A percentile compares a stretch with the other conserved stretches of the same genome.
phyloP scores from a whole-genome alignment of 2,888 invertebrate species.

The Amblyjoppa proteus region DNA sequence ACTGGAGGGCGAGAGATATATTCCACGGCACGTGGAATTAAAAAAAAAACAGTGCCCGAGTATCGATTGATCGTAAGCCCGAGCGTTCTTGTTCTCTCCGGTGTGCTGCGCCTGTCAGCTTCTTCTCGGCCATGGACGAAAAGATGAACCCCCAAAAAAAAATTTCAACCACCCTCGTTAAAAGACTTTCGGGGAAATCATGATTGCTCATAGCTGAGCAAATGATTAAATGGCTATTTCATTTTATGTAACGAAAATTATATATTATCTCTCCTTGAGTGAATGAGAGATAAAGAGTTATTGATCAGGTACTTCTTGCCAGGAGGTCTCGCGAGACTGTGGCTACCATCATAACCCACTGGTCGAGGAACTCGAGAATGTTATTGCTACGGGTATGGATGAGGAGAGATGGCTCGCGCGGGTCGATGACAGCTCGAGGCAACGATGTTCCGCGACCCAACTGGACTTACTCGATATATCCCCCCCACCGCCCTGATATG shows the following conservation, averaged over 20 bases:
- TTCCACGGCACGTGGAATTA: conserved; percentile 4
- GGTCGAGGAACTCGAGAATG: conserved; percentile 13
- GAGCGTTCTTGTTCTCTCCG: conserved; percentile 3
- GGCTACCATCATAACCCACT: background rate
- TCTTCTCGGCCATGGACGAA: background rate
- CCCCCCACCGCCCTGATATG: background rate
- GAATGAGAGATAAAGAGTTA: conserved; percentile 50
- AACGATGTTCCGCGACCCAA: background rate
- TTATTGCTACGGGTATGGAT: conserved; percentile 16
- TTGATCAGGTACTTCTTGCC: conserved; percentile 57
- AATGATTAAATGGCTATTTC: background rate
- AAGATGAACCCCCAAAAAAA: background rate
- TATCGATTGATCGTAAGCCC: conserved; percentile 54
- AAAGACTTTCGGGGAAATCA: background rate
- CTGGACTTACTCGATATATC: background rate
- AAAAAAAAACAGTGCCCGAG: conserved; percentile 31
- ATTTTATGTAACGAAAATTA: background rate
- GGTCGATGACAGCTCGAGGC: conserved; percentile 36
- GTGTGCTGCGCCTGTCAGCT: conserved; percentile 6
- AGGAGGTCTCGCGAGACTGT: conserved; percentile 59
- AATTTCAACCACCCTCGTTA: background rate
- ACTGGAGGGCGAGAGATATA: background rate
- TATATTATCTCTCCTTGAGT: background rate
- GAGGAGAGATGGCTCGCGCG: background rate
- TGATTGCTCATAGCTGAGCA: background rate